Evolutionary conservation across 2,888 invertebrate species (phyloP).

Genomic region (Drosophila peninsularis): DNA sequence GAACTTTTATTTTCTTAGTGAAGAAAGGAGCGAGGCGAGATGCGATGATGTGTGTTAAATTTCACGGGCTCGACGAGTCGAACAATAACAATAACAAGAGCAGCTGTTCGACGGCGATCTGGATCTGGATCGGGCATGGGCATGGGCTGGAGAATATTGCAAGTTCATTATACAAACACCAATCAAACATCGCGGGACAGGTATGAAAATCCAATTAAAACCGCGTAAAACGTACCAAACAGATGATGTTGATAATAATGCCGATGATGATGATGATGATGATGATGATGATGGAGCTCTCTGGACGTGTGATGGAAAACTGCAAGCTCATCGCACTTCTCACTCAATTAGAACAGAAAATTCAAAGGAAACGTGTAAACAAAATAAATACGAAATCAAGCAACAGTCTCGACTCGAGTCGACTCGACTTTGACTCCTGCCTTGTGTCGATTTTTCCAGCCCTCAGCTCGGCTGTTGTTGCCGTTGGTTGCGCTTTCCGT

Average conservation of each 20-base stretch:
- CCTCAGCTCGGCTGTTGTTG: slow-evolving; percentile 12
- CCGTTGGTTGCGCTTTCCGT: slow-evolving; percentile 58
- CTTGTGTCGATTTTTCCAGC: slow-evolving; percentile 68
- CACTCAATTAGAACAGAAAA: slow-evolving; percentile 81
- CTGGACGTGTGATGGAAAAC: slow-evolving; percentile 63
- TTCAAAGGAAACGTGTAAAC: slow-evolving; percentile 76
- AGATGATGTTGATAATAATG: slow-evolving; percentile 56
- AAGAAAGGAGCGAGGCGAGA: slow-evolving; percentile 10
- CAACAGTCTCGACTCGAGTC: slow-evolving; percentile 30
- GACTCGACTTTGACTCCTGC: slow-evolving; percentile 44
- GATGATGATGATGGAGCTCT: slow-evolving; percentile 36
- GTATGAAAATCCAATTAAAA: slow-evolving; percentile 81
- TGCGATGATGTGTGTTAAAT: slow-evolving; percentile 76
- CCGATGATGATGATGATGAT: slow-evolving; percentile 31
- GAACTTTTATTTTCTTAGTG: slow-evolving; percentile 62
- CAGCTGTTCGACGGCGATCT: slow-evolving; percentile 51
- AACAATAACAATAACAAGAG: slow-evolving; percentile 54
- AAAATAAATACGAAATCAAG: slow-evolving; percentile 74
- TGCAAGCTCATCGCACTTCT: slow-evolving; percentile 74
- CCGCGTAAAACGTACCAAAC: slow-evolving; percentile 58
- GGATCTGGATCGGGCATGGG: slow-evolving; percentile 15
- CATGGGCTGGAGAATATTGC: slow-evolving; percentile 65
- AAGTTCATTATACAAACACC: slow-evolving; percentile 80
- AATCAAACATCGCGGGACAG: slow-evolving; percentile 70
- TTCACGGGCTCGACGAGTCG: slow-evolving; percentile 59